These are phyloP conservation scores for Oreochromis mossambicus DNA, from an alignment of 2,797 vertebrate species.

Conservation along the genomic window DNA sequence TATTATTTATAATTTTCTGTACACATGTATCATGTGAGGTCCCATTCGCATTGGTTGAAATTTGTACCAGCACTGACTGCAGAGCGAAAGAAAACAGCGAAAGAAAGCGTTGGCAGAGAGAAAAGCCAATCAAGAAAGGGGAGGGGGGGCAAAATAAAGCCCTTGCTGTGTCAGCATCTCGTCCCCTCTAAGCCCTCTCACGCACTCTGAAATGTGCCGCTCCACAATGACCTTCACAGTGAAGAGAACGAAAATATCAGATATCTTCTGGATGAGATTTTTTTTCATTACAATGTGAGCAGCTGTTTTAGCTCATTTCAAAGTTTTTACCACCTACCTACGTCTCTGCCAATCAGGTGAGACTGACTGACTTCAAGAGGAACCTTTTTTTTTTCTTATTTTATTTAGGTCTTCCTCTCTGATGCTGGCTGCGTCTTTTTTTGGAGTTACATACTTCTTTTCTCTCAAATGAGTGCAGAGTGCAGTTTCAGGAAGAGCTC, in stretches of 20 bases:
- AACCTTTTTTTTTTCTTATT: not conserved
- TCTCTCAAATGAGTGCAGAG: not conserved
- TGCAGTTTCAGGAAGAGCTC: not conserved
- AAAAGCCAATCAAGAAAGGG: not conserved
- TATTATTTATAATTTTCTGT: not conserved
- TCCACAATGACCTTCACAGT: not conserved
- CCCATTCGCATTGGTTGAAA: not conserved
- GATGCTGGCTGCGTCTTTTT: not conserved
- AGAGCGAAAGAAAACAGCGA: not conserved
- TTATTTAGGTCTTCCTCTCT: not conserved
- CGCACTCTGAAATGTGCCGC: not conserved
- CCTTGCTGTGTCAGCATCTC: not conserved
- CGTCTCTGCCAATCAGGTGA: constrained; percentile 7
- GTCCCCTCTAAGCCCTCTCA: not conserved
- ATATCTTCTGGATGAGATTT: not conserved
- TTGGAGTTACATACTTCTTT: not conserved
- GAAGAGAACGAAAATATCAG: not conserved
- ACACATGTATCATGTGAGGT: not conserved
- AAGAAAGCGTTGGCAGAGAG: not conserved
- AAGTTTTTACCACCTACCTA: not conserved
- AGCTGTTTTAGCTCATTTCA: not conserved
- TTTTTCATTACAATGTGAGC: not conserved
- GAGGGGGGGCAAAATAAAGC: not conserved
- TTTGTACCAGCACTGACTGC: not conserved
- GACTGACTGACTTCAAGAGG: not conserved